phyloP scores from a whole-genome alignment of 2,888 invertebrate genomes.

The Spodoptera littoralis region DNA sequence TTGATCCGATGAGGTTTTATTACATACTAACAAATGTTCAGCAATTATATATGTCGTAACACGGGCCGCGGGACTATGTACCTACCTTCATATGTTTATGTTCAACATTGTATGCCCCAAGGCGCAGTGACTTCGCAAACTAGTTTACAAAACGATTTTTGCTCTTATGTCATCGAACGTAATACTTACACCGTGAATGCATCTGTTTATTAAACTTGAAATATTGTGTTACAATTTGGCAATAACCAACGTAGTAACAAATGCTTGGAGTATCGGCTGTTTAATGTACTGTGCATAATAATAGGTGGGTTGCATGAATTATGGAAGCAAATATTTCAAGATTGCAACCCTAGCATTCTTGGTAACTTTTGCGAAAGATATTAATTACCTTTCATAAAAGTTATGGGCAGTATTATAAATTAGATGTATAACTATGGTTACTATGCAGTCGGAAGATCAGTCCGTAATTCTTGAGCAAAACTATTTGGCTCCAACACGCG shows the following conservation, averaged over 20 bases:
- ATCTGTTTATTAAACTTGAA: conserved; percentile 50
- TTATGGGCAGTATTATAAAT: too few species aligned
- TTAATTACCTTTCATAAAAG: not conserved
- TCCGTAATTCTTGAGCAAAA: conserved; percentile 17
- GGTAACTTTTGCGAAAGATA: too few species aligned
- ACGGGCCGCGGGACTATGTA: conserved; percentile 9
- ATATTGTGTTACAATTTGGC: conserved; percentile 36
- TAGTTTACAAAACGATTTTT: conserved; percentile 48
- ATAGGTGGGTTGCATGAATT: not conserved
- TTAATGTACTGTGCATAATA: not conserved
- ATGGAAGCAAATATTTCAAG: too few species aligned
- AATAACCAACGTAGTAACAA: conserved; percentile 15
- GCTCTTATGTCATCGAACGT: conserved; percentile 55
- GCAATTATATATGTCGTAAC: conserved; percentile 21
- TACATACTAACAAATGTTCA: conserved; percentile 11
- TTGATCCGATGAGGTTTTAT: conserved; percentile 17
- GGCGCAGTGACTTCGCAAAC: conserved; percentile 39
- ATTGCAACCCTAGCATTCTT: too few species aligned
- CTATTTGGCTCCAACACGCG: conserved; percentile 32
- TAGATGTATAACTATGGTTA: conserved; percentile 11
- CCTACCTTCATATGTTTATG: conserved; percentile 7
- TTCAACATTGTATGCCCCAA: conserved; percentile 43
- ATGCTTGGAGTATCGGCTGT: conserved; percentile 4
- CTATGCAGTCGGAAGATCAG: conserved; percentile 8
- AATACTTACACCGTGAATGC: conserved; percentile 41